These are phyloP conservation scores for Thelaira solivaga DNA, from an alignment of 2,888 invertebrate species.

Conservation along the genomic window DNA sequence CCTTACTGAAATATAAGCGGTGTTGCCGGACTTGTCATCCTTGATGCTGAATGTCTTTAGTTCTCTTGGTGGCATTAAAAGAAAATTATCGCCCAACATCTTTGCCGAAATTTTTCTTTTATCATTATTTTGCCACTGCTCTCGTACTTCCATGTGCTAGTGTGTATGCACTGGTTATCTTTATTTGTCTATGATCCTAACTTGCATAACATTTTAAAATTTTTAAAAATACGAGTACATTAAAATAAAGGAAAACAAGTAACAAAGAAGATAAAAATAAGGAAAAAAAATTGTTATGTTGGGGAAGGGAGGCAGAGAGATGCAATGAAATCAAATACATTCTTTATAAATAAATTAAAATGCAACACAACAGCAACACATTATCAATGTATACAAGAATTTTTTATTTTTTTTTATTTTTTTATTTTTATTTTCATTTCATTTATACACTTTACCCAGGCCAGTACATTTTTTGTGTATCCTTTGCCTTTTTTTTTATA, in stretches of 20 bases:
- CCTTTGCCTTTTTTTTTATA: too few species aligned
- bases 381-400: constrained; percentile 33
- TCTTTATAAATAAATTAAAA: constrained; percentile 63
- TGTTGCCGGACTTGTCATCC: too few species aligned
- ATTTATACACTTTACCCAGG: not conserved
- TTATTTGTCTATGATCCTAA: not conserved
- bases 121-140: not conserved
- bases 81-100: not conserved
- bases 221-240: constrained; percentile 11
- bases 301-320: not conserved
- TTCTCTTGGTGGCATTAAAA: too few species aligned
- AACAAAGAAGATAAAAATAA: too few species aligned
- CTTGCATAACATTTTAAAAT: constrained; percentile 31
- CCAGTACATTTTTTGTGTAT: too few species aligned
- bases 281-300: not conserved
- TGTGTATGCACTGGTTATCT: too few species aligned
- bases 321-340: constrained; percentile 59
- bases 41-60: too few species aligned
- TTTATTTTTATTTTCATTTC: too few species aligned
- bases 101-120: too few species aligned
- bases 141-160: not conserved
- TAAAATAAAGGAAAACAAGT: not conserved
- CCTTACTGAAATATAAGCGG: too few species aligned
- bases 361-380: constrained; percentile 57
- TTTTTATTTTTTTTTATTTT: not conserved